A percentile compares a stretch with the other conserved stretches of the same genome.
These are phyloP conservation scores for Calephelis virginiensis DNA, from an alignment of 1,140 invertebrate genomes.

Conservation along the genomic window DNA sequence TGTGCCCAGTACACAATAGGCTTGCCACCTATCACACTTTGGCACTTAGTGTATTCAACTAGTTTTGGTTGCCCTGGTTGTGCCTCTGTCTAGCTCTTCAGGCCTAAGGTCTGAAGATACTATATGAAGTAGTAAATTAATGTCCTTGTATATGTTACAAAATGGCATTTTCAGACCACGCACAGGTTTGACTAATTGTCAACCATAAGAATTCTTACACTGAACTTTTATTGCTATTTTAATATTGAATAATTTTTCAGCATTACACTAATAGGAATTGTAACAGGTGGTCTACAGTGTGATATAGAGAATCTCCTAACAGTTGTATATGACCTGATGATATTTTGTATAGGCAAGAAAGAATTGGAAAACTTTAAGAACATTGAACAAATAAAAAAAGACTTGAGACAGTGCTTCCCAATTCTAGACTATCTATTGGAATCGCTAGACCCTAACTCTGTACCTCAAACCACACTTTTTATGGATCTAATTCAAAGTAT, in stretches of 20 bases:
- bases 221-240: too few relatives aligned
- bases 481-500: slow-evolving; percentile 83
- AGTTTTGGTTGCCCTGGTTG: too few relatives aligned
- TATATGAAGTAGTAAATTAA: too few relatives aligned
- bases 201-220: too few relatives aligned
- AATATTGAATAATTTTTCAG: slow-evolving; percentile 53
- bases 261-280: slow-evolving; percentile 83
- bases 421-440: slow-evolving; percentile 87
- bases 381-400: slow-evolving; percentile 88
- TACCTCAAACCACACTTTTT: slow-evolving; percentile 80
- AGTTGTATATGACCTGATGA: slow-evolving; percentile 85
- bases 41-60: too few relatives aligned
- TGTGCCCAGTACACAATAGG: too few relatives aligned
- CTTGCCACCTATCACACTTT: too few relatives aligned
- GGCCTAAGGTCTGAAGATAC: too few relatives aligned
- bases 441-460: slow-evolving; percentile 83
- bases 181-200: too few relatives aligned
- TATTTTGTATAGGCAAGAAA: slow-evolving; percentile 88
- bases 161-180: too few relatives aligned
- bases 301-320: slow-evolving; percentile 83
- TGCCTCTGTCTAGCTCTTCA: too few relatives aligned
- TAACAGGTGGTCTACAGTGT: slow-evolving; percentile 81
- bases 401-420: slow-evolving; percentile 86
- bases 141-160: too few relatives aligned
- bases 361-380: slow-evolving; percentile 86